These are phyloP conservation scores for Catharus minimus DNA, from an alignment of 2,113 vertebrate genomes.

Conservation along the genomic window DNA sequence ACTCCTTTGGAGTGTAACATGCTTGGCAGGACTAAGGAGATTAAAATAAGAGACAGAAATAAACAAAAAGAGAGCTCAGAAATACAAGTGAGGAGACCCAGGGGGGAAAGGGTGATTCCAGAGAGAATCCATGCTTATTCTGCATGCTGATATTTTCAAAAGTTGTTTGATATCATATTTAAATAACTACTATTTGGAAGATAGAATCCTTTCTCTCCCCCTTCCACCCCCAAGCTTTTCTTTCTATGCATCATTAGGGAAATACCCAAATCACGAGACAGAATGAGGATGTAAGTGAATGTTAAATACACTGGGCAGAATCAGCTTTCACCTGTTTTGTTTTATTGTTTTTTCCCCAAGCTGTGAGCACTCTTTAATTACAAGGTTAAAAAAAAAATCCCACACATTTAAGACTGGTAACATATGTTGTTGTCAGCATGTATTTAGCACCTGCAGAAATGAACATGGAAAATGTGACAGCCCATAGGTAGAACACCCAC, in stretches of 20 bases:
- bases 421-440: conserved; percentile 84
- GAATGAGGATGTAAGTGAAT: not conserved
- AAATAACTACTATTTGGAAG: not conserved
- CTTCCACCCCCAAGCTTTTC: not conserved
- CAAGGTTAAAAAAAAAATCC: conserved; percentile 45
- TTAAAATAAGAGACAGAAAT: conserved; percentile 28
- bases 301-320: conserved; percentile 48
- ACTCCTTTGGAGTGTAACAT: conserved; percentile 3
- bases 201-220: not conserved
- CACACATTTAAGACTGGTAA: conserved; percentile 75
- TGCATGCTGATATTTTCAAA: not conserved
- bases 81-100: not conserved
- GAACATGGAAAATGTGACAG: conserved; percentile 75
- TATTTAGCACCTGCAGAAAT: conserved; percentile 85
- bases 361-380: conserved; percentile 77
- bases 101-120: not conserved
- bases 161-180: conserved; percentile 15
- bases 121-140: not conserved
- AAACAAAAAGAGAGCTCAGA: conserved; percentile 39
- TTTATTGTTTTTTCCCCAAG: conserved; percentile 21
- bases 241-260: not conserved
- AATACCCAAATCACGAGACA: conserved; percentile 10
- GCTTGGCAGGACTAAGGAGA: conserved; percentile 44
- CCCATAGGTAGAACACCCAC: conserved; percentile 70
- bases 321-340: conserved; percentile 69